Conservation (phyloP, 1,140 invertebrate species). For the Zelostemma sp. region DNA sequence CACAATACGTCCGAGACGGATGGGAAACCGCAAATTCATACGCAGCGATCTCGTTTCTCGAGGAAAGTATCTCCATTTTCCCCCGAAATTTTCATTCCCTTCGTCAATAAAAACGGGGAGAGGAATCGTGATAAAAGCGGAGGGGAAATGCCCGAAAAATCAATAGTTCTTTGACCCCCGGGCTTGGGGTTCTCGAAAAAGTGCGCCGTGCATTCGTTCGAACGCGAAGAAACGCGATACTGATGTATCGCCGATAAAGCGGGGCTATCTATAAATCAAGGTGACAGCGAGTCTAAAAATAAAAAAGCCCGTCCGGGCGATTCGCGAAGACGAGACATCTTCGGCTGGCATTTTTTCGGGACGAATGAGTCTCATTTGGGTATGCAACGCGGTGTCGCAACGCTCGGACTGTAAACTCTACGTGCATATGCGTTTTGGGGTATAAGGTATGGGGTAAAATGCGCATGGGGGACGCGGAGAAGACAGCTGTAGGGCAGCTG, state of each 20-base stretch:
- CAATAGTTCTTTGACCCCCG: no score
- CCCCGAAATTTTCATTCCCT: no score
- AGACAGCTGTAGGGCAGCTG: slow-evolving; percentile 71
- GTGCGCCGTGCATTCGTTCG: slow-evolving; percentile 3
- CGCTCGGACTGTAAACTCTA: slow-evolving; percentile 36
- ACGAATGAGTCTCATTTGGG: slow-evolving; percentile 27
- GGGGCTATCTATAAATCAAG: slow-evolving; percentile 27
- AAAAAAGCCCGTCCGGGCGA: slow-evolving; percentile 5
- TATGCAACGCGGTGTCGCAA: slow-evolving; percentile 44
- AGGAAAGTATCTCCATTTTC: no score
- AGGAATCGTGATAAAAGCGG: no score
- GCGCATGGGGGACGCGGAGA: slow-evolving; percentile 55
- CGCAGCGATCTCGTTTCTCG: slow-evolving; percentile 4
- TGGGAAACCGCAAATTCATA: slow-evolving; percentile 65
- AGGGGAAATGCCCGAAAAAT: no score
- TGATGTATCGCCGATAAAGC: slow-evolving; percentile 32
- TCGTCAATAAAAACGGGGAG: no score
- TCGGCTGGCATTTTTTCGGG: slow-evolving; percentile 25
- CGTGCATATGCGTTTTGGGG: slow-evolving; percentile 32
- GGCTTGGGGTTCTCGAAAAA: no score
- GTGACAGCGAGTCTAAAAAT: slow-evolving; percentile 33
- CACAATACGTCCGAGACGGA: slow-evolving; percentile 58
- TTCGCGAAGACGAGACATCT: slow-evolving; percentile 32
- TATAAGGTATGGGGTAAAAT: slow-evolving; percentile 56
- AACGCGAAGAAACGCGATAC: slow-evolving; percentile 14